These are phyloP conservation scores for Gallinago stenura DNA, from an alignment of 2,797 vertebrate species.

Conservation along the genomic window DNA sequence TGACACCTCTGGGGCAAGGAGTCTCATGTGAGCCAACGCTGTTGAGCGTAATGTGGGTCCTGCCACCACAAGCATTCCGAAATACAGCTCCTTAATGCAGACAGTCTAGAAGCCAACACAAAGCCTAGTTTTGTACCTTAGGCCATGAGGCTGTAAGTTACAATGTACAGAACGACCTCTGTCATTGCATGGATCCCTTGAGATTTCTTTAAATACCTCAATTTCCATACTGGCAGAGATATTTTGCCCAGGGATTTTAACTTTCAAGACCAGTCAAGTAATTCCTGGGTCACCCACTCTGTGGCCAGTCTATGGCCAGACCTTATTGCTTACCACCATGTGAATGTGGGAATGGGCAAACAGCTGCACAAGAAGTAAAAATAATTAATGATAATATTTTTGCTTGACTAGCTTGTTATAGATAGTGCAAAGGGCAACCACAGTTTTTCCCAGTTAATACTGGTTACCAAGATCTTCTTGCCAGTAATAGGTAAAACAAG, in stretches of 20 bases:
- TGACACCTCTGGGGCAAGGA: not conserved
- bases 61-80: not conserved
- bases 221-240: not conserved
- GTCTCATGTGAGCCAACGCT: not conserved
- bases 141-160: not conserved
- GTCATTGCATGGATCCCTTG: not conserved
- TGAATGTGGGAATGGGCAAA: not conserved
- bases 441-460: not conserved
- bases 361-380: not conserved
- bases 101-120: not conserved
- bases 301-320: not conserved
- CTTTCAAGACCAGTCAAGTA: not conserved
- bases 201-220: not conserved
- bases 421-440: not conserved
- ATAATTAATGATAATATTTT: not conserved
- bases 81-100: not conserved
- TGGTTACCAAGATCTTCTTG: not conserved
- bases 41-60: rapidly evolving
- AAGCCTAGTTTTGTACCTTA: not conserved
- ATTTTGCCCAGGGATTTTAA: not conserved
- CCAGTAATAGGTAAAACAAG: not conserved
- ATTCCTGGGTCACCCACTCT: not conserved
- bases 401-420: not conserved
- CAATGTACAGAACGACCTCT: not conserved
- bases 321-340: not conserved